Evolutionary conservation across 2,888 invertebrate species (phyloP).

Genomic region (Calameuta filiformis): DNA sequence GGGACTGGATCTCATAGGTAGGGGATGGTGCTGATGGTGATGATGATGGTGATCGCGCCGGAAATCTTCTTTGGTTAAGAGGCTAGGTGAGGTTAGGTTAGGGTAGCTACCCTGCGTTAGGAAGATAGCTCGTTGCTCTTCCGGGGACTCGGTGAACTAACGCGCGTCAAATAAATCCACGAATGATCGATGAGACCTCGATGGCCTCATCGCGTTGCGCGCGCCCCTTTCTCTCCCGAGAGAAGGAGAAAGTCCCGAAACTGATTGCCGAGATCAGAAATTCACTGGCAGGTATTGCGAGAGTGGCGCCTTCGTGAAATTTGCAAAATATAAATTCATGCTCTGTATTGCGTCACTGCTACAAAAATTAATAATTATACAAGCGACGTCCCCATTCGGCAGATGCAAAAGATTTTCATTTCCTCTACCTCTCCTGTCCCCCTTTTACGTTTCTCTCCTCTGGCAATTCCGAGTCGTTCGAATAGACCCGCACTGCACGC

Average conservation of each 20-base stretch:
- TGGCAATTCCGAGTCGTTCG: background rate
- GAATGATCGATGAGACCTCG: background rate
- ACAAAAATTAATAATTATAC: background rate
- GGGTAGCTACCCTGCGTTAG: background rate
- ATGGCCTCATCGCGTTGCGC: background rate
- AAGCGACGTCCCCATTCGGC: background rate
- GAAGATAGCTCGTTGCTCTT: background rate
- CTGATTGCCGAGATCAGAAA: background rate
- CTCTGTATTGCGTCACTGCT: background rate
- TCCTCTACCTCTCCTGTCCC: background rate
- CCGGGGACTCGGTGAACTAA: background rate
- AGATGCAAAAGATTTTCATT: background rate
- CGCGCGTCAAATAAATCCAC: background rate
- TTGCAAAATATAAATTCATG: background rate
- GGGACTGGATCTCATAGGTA: background rate
- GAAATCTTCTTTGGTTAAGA: background rate
- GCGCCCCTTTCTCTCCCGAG: background rate
- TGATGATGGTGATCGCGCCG: background rate
- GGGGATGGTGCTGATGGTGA: background rate
- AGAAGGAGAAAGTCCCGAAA: background rate
- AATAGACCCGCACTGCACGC: background rate
- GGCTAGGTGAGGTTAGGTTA: background rate
- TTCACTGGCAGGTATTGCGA: background rate
- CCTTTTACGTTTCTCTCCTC: background rate
- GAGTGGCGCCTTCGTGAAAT: background rate